Percentiles rank a stretch among this genome's conserved stretches.
Conservation (phyloP, 2,113 vertebrate genomes). For the Trogon melanurus region DNA sequence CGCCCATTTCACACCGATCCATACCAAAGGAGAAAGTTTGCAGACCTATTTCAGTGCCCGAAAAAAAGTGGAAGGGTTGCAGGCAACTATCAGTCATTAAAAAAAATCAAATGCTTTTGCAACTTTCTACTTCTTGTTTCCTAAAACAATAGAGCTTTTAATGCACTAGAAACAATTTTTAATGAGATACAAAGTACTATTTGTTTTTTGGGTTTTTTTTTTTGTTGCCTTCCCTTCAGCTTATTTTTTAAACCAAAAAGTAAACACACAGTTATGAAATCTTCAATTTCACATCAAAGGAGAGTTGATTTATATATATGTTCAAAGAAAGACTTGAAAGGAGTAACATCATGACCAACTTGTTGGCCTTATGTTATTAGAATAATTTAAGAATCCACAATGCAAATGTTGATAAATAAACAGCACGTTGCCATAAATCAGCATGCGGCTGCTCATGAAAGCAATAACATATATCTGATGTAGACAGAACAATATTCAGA, state of each 20-base stretch:
- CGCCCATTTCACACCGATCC: not conserved
- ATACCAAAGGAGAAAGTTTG: not conserved
- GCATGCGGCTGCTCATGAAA: conserved; percentile 63
- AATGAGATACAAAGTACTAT: conserved; percentile 67
- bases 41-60: not conserved
- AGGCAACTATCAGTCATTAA: conserved; percentile 25
- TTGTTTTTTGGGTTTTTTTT: not conserved
- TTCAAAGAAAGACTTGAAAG: conserved; percentile 67
- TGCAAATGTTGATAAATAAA: conserved; percentile 66
- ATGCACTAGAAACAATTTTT: conserved; percentile 43
- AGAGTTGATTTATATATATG: conserved; percentile 36
- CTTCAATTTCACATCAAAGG: conserved; percentile 68
- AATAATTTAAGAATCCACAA: conserved; percentile 63
- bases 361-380: conserved; percentile 60
- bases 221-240: conserved; percentile 60
- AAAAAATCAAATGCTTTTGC: not conserved
- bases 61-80: not conserved
- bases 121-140: conserved; percentile 19
- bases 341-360: conserved; percentile 58
- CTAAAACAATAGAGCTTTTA: conserved; percentile 46
- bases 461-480: conserved; percentile 48
- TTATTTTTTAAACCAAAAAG: conserved; percentile 63
- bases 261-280: conserved; percentile 63
- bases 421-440: conserved; percentile 57
- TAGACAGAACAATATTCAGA: conserved; percentile 51